These are phyloP conservation scores for Neoascia interrupta DNA, from an alignment of 2,888 invertebrate genomes.

Conservation along the genomic window DNA sequence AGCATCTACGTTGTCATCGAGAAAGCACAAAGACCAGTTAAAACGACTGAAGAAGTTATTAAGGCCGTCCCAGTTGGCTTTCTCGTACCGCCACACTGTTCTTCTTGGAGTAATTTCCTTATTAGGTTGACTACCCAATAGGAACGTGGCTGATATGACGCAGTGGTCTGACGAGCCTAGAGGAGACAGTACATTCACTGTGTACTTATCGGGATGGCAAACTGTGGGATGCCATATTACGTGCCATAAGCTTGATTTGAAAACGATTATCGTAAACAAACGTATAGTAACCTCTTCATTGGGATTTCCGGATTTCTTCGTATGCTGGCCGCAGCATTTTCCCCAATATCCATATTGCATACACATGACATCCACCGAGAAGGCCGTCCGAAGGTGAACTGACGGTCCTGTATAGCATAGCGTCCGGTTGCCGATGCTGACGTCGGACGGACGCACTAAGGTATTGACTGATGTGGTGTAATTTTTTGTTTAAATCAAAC, in stretches of 20 bases:
- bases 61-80: too few species aligned
- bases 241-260: conserved; percentile 36
- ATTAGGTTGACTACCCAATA: too few species aligned
- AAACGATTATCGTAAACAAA: conserved; percentile 55
- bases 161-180: too few species aligned
- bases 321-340: conserved; percentile 35
- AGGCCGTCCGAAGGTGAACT: conserved; percentile 12
- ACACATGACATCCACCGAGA: not conserved
- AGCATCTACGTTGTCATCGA: too few species aligned
- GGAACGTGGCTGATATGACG: too few species aligned
- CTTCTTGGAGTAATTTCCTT: too few species aligned
- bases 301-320: conserved; percentile 27
- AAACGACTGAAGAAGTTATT: too few species aligned
- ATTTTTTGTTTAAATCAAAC: conserved; percentile 24
- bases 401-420: not conserved
- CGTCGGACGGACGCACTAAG: not conserved
- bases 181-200: too few species aligned
- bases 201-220: too few species aligned
- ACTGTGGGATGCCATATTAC: conserved; percentile 29
- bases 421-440: not conserved
- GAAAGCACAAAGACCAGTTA: too few species aligned
- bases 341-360: conserved; percentile 9
- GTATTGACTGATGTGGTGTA: not conserved
- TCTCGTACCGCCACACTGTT: too few species aligned
- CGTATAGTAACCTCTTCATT: conserved; percentile 45